A percentile compares a stretch with the other conserved stretches of the same genome.
Conservation (phyloP, 2,113 vertebrate genomes). For the Mionectes macconnelli region DNA sequence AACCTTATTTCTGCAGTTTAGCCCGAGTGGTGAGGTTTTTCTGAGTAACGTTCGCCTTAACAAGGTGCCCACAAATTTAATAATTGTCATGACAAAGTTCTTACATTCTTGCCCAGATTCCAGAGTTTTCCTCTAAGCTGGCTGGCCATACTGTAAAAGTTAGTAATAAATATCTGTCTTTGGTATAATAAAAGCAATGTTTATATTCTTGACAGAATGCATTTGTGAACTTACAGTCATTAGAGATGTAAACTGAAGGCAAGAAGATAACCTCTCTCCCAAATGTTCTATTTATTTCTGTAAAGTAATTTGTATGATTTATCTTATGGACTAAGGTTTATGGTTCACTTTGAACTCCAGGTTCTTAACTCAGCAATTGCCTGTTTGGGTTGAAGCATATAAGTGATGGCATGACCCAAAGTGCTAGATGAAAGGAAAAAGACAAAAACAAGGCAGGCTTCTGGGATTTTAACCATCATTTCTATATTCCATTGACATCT, state of each 20-base stretch:
- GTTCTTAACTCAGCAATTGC: conserved; percentile 73
- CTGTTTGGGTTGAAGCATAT: conserved; percentile 65
- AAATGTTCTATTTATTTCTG: conserved; percentile 75
- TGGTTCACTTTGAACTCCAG: conserved; percentile 75
- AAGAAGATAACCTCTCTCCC: conserved; percentile 73
- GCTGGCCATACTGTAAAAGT: conserved; percentile 42
- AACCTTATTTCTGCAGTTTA: not conserved
- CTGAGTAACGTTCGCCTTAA: not conserved
- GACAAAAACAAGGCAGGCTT: conserved; percentile 70
- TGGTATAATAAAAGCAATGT: conserved; percentile 69
- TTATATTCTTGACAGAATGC: conserved; percentile 68
- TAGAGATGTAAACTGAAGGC: conserved; percentile 74
- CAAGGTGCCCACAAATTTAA: not conserved
- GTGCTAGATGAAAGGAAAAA: conserved; percentile 70
- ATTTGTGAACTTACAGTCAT: conserved; percentile 74
- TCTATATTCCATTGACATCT: conserved; percentile 63
- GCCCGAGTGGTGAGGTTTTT: not conserved
- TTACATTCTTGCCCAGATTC: conserved; percentile 48
- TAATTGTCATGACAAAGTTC: not conserved
- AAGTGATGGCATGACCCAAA: conserved; percentile 74
- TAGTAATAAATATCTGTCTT: conserved; percentile 60
- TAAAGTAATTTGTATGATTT: conserved; percentile 78
- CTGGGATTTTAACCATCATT: conserved; percentile 67
- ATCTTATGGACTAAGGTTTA: conserved; percentile 73
- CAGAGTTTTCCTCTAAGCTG: conserved; percentile 48